These are phyloP conservation scores for Platycheirus rosarum DNA, from an alignment of 2,888 invertebrate genomes.

Conservation along the genomic window DNA sequence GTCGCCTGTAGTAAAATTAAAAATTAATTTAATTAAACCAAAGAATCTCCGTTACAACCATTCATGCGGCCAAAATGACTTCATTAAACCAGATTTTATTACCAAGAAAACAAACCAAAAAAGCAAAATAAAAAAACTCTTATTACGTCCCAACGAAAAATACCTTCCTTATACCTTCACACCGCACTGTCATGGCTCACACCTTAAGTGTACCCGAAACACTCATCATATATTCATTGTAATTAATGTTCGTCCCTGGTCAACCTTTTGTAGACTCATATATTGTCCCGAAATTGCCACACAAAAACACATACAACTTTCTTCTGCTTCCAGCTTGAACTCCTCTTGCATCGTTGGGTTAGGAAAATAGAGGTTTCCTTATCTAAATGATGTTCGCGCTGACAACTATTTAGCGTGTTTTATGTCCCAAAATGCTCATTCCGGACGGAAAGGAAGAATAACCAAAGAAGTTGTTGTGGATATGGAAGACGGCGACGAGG, in stretches of 20 bases:
- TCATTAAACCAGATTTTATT: constrained; percentile 60
- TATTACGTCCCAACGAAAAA: constrained; percentile 45
- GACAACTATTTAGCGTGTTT: constrained; percentile 72
- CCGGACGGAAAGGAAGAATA: not conserved
- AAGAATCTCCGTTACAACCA: constrained; percentile 59
- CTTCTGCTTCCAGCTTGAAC: not conserved
- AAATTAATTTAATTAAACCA: constrained; percentile 74
- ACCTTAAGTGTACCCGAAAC: constrained; percentile 59
- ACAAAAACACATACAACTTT: constrained; percentile 20
- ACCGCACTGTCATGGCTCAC: not conserved
- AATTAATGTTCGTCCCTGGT: constrained; percentile 69
- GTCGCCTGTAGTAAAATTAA: constrained; percentile 46
- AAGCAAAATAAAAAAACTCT: too few relatives aligned
- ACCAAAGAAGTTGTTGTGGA: constrained; percentile 22
- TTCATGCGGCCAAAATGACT: constrained; percentile 34
- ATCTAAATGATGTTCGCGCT: constrained; percentile 69
- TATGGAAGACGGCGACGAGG: not conserved
- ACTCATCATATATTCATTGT: constrained; percentile 71
- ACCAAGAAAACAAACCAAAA: constrained; percentile 19
- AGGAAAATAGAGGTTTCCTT: constrained; percentile 48
- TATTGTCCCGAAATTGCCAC: constrained; percentile 49
- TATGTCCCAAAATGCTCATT: constrained; percentile 44
- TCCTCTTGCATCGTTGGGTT: not conserved
- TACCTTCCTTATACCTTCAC: constrained; percentile 31
- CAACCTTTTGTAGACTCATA: constrained; percentile 69